phyloP scores from a whole-genome alignment of 1,140 invertebrate genomes.

The Drosophila ercepeae region DNA sequence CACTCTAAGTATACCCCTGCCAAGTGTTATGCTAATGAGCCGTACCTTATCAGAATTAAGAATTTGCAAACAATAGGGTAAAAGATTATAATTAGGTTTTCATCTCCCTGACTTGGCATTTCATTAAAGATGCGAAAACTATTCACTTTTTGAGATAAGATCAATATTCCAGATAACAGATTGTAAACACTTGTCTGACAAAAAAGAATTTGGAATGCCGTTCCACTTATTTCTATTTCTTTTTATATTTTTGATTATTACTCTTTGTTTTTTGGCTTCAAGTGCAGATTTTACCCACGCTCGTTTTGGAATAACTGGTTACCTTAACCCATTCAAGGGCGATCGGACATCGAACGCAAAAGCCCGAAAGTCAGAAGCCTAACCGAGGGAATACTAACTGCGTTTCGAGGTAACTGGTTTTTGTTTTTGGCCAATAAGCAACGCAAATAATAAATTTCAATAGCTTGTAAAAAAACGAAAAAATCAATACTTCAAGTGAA shows the following conservation, averaged over 20 bases:
- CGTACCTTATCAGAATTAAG: background rate
- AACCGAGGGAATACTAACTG: constrained; percentile 20
- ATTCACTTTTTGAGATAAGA: constrained; percentile 35
- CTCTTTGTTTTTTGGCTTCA: background rate
- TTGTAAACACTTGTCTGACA: constrained; percentile 20
- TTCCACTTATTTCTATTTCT: too few species aligned
- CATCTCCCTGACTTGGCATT: constrained; percentile 8
- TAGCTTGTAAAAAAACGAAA: constrained; percentile 6
- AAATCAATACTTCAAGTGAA: background rate
- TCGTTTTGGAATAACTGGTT: constrained; percentile 55
- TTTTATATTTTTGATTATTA: background rate
- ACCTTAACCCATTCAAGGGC: constrained; percentile 55
- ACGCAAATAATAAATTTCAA: constrained; percentile 17
- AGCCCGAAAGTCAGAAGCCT: constrained; percentile 10
- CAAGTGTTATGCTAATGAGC: constrained; percentile 7
- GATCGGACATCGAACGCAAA: constrained; percentile 19
- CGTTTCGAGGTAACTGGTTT: constrained; percentile 44
- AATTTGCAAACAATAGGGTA: constrained; percentile 34
- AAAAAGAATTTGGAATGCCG: background rate
- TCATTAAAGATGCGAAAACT: constrained; percentile 16
- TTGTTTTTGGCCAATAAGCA: constrained; percentile 14
- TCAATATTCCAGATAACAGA: constrained; percentile 12
- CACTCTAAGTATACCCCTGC: background rate
- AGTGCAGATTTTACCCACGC: constrained; percentile 29
- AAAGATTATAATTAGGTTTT: constrained; percentile 12